Conservation (phyloP, 1,140 invertebrate species). For the Drosophila sechellia region DNA sequence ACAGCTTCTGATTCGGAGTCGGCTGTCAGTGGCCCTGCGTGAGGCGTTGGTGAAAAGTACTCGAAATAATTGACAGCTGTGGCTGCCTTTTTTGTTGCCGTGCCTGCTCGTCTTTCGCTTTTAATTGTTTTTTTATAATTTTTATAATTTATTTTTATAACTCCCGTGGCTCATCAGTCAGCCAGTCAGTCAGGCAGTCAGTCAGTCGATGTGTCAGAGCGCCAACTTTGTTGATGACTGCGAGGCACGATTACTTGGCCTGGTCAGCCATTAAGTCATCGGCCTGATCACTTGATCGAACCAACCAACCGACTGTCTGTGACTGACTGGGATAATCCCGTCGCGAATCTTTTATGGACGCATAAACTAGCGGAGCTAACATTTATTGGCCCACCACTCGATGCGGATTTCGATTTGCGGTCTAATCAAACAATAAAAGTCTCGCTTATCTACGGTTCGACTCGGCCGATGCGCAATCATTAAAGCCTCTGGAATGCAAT, state of each 20-base stretch:
- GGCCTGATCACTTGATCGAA: constrained; percentile 11
- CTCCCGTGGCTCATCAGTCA: constrained; percentile 57
- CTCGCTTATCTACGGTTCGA: constrained; percentile 22
- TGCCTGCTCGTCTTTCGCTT: constrained; percentile 56
- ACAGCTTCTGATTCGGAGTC: not conserved
- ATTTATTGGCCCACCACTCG: constrained; percentile 42
- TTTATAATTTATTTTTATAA: no score
- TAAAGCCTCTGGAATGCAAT: constrained; percentile 37
- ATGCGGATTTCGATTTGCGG: constrained; percentile 20
- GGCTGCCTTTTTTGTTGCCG: constrained; percentile 77
- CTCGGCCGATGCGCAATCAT: constrained; percentile 21
- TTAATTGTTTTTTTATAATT: constrained; percentile 82
- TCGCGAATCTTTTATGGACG: constrained; percentile 58
- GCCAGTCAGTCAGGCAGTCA: constrained; percentile 35
- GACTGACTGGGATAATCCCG: constrained; percentile 49
- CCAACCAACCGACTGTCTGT: not conserved
- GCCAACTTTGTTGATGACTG: constrained; percentile 53
- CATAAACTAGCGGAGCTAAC: constrained; percentile 62
- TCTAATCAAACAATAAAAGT: constrained; percentile 57
- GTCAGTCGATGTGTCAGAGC: constrained; percentile 1
- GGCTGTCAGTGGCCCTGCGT: constrained; percentile 61
- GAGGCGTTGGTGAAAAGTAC: constrained; percentile 83
- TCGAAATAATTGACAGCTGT: constrained; percentile 83
- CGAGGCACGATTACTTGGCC: constrained; percentile 18
- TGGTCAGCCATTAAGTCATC: constrained; percentile 77